Conservation (phyloP, 2,113 vertebrate species). For the Eulacestoma nigropectus region DNA sequence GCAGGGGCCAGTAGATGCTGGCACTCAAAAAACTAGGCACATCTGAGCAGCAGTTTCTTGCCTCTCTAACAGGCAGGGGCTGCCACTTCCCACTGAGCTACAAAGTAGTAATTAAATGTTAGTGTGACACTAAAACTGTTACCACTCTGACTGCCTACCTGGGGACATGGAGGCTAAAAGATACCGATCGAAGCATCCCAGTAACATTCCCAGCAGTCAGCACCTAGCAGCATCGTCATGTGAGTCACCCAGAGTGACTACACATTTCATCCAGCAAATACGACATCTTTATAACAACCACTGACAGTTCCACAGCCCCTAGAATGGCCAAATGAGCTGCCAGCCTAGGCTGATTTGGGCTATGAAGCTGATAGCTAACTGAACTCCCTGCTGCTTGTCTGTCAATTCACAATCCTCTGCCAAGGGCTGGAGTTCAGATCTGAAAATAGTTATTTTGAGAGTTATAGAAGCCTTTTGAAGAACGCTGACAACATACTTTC, state of each 20-base stretch:
- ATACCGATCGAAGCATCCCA: accelerated
- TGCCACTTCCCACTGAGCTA: neutral
- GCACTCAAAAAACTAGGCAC: neutral
- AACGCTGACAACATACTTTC: neutral
- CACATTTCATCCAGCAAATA: neutral
- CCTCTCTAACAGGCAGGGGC: neutral
- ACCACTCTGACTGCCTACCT: neutral
- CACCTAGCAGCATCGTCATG: neutral
- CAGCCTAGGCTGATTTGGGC: neutral
- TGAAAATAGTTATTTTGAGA: neutral
- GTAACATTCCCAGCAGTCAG: neutral
- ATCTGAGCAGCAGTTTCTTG: neutral
- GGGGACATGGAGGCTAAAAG: neutral
- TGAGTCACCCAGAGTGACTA: neutral
- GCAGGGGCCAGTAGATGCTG: neutral
- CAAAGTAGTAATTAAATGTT: neutral
- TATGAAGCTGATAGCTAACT: neutral
- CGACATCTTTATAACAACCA: neutral
- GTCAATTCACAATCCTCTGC: neutral
- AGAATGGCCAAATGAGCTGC: neutral
- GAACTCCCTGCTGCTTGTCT: neutral
- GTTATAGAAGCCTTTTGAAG: neutral
- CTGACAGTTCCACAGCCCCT: neutral
- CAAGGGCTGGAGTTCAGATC: neutral
- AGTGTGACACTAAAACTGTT: neutral